phyloP scores from a whole-genome alignment of 2,113 vertebrate species.

The Aegypius monachus region DNA sequence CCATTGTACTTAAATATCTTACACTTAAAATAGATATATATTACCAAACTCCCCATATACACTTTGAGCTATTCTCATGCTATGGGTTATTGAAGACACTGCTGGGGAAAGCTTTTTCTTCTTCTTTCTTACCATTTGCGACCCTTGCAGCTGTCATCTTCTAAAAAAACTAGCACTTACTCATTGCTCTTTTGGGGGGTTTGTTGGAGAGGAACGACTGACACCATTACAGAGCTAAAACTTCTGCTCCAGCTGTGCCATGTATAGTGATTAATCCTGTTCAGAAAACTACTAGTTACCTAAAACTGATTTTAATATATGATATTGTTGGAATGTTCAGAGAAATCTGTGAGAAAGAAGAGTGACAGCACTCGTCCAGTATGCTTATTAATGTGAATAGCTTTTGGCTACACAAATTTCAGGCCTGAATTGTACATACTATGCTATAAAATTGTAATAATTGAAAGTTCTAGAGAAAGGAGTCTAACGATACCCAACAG shows the following conservation, averaged over 20 bases:
- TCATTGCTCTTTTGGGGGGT: neutral
- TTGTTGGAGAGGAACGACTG: neutral
- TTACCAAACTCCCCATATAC: neutral
- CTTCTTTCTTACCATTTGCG: neutral
- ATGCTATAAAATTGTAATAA: constrained; percentile 35
- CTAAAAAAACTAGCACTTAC: neutral
- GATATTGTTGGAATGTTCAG: neutral
- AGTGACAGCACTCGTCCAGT: neutral
- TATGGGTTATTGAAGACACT: neutral
- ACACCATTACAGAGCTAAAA: neutral
- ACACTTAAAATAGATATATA: neutral
- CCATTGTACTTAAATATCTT: neutral
- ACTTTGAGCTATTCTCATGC: neutral
- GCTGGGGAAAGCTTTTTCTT: neutral
- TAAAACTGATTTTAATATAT: neutral
- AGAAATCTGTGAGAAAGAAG: neutral
- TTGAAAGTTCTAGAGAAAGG: neutral
- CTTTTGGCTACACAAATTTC: neutral
- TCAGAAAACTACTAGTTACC: neutral
- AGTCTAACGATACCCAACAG: neutral
- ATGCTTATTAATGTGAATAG: neutral
- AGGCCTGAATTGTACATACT: neutral
- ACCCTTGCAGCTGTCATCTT: neutral
- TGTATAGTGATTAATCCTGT: neutral
- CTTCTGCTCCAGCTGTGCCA: neutral